phyloP scores from a whole-genome alignment of 2,888 invertebrate genomes.

The Drosophila borealis region DNA sequence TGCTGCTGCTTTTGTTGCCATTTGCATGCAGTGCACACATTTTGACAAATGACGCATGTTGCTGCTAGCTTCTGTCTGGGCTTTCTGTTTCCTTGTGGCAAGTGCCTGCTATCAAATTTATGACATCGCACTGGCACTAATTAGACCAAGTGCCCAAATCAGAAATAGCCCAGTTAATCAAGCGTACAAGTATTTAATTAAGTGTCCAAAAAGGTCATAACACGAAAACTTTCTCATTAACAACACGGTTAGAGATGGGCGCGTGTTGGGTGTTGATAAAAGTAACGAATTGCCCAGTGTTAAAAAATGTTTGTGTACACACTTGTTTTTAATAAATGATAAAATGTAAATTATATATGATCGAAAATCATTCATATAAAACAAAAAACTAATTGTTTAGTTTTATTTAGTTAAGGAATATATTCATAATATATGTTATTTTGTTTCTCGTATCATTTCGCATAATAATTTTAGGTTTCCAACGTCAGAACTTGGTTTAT shows the following conservation, averaged over 20 bases:
- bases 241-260: background rate
- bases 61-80: slow-evolving; percentile 20
- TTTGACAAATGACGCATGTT: slow-evolving; percentile 55
- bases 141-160: slow-evolving; percentile 65
- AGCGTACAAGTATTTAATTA: slow-evolving; percentile 72
- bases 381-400: too few species aligned
- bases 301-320: background rate
- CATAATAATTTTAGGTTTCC: too few species aligned
- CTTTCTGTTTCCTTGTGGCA: slow-evolving; percentile 18
- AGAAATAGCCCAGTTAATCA: slow-evolving; percentile 58
- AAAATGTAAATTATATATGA: too few species aligned
- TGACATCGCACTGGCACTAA: slow-evolving; percentile 54
- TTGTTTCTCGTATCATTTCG: too few species aligned
- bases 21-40: slow-evolving; percentile 29
- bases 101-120: slow-evolving; percentile 60
- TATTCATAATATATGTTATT: too few species aligned
- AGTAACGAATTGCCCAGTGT: background rate
- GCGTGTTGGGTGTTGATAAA: background rate
- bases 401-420: too few species aligned
- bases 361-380: too few species aligned
- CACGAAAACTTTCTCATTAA: slow-evolving; percentile 20
- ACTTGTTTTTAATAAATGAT: too few species aligned
- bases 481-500: too few species aligned
- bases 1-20: slow-evolving; percentile 20
- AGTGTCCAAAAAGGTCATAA: slow-evolving; percentile 33